These are phyloP conservation scores for Electrona antarctica DNA, from an alignment of 2,113 vertebrate species.

Conservation along the genomic window DNA sequence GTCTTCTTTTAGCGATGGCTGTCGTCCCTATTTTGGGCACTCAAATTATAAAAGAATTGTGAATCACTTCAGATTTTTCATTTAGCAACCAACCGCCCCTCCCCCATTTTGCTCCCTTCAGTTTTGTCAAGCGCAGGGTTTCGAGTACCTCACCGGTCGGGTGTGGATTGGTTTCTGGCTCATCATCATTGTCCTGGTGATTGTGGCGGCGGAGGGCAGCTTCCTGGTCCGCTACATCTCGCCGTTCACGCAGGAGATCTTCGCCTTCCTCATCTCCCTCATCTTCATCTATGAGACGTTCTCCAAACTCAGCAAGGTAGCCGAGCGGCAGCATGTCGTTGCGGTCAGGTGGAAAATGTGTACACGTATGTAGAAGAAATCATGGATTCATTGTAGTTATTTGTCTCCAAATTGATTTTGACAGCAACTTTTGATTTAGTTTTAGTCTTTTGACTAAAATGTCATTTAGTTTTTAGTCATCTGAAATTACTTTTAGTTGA, in stretches of 20 bases:
- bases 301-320: conserved; percentile 93
- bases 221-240: conserved; percentile 98
- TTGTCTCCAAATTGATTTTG: too few relatives aligned
- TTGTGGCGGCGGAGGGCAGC: conserved; percentile 95
- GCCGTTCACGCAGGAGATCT: conserved; percentile 98
- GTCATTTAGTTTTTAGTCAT: too few relatives aligned
- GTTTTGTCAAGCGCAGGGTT: conserved; percentile 92
- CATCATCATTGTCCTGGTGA: conserved; percentile 90
- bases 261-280: conserved; percentile 97
- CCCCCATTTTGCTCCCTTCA: conserved; percentile 48
- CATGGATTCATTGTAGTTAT: too few relatives aligned
- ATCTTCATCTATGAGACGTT: conserved; percentile 99
- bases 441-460: too few relatives aligned
- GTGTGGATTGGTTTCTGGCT: conserved; percentile 99
- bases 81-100: not conserved
- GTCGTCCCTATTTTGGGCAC: too few relatives aligned
- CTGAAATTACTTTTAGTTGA: too few relatives aligned
- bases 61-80: not conserved
- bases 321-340: not conserved
- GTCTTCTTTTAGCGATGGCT: too few relatives aligned
- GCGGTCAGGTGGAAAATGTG: too few relatives aligned
- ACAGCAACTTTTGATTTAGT: too few relatives aligned
- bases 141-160: conserved; percentile 94
- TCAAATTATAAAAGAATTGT: too few relatives aligned
- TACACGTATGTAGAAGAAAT: too few relatives aligned